Evolutionary conservation across 2,797 vertebrate genomes (phyloP).

Genomic region (Scleropages formosus): DNA sequence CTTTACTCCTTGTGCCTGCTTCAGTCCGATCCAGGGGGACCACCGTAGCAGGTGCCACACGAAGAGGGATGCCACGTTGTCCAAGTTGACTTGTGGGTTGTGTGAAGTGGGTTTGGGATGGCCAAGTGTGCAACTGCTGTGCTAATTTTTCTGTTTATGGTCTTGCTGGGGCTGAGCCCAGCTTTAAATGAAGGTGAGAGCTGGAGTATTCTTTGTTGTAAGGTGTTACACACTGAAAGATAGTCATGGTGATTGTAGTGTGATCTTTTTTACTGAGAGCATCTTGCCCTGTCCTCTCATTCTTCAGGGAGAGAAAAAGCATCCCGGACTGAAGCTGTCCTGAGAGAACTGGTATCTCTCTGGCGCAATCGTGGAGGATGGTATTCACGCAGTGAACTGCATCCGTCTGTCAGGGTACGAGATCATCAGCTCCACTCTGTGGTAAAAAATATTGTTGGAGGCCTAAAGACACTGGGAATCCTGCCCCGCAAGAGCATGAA

Average conservation of each 20-base stretch:
- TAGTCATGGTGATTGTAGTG: neutral
- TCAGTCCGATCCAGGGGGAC: slow-evolving; percentile 36
- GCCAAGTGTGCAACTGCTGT: slow-evolving; percentile 49
- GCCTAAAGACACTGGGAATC: slow-evolving; percentile 65
- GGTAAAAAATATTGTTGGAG: slow-evolving; percentile 61
- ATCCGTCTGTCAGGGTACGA: slow-evolving; percentile 42
- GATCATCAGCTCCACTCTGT: slow-evolving; percentile 56
- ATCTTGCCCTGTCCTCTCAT: neutral
- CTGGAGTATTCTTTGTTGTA: neutral
- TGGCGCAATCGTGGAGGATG: slow-evolving; percentile 58
- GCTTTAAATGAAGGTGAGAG: slow-evolving; percentile 60
- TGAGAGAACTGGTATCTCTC: slow-evolving; percentile 65
- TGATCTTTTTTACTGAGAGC: no score
- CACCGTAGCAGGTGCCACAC: slow-evolving; percentile 27
- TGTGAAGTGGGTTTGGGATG: slow-evolving; percentile 56
- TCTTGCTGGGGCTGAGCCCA: slow-evolving; percentile 57
- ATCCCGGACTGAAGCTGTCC: slow-evolving; percentile 54
- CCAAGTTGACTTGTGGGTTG: slow-evolving; percentile 51
- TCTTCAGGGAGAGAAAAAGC: slow-evolving; percentile 52
- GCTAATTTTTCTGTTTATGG: slow-evolving; percentile 53
- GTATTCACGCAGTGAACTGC: slow-evolving; percentile 45
- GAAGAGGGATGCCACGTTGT: slow-evolving; percentile 47
- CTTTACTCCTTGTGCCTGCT: slow-evolving; percentile 52
- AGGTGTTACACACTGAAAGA: neutral
- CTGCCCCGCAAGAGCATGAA: slow-evolving; percentile 52